Conservation (phyloP, 2,113 vertebrate species). For the Apeltes quadracus region DNA sequence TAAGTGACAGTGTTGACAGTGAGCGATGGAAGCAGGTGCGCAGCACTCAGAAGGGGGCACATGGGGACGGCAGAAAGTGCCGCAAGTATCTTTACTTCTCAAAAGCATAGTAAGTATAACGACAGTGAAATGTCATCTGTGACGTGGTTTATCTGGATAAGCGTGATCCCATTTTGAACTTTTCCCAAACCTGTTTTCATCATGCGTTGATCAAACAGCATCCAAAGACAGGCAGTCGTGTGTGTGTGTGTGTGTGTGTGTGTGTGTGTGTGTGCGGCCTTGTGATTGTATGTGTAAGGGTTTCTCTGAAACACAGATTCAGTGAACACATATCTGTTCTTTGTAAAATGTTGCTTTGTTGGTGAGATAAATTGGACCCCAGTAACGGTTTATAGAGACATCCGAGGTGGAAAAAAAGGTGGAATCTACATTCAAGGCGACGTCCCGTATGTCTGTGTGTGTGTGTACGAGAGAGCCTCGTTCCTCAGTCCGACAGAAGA, state of each 20-base stretch:
- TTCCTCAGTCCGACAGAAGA: conserved; percentile 25
- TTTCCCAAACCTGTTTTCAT: conserved; percentile 15
- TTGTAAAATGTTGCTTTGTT: conserved; percentile 4
- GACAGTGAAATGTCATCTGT: conserved; percentile 20
- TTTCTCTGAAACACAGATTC: conserved; percentile 14
- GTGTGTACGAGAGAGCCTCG: conserved; percentile 7
- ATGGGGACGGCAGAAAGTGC: conserved; percentile 19
- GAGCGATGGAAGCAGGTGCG: conserved; percentile 30
- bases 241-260: background rate
- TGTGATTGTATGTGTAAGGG: background rate
- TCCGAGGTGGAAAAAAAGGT: conserved; percentile 27
- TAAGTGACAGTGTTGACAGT: conserved; percentile 29
- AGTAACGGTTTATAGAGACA: background rate
- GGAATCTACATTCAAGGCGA: conserved; percentile 14
- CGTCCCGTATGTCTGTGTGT: conserved; percentile 14
- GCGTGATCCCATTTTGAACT: conserved; percentile 30
- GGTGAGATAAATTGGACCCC: conserved; percentile 2
- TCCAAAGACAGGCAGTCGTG: background rate
- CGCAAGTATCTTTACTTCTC: conserved; percentile 30
- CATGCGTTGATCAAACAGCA: conserved; percentile 29
- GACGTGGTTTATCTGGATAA: conserved; percentile 23
- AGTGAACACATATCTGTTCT: background rate
- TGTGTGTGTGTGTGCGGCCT: background rate
- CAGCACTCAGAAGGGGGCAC: background rate
- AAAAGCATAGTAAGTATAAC: conserved; percentile 10